phyloP scores from a whole-genome alignment of 2,797 vertebrate genomes.

The Spondyliosoma cantharus region DNA sequence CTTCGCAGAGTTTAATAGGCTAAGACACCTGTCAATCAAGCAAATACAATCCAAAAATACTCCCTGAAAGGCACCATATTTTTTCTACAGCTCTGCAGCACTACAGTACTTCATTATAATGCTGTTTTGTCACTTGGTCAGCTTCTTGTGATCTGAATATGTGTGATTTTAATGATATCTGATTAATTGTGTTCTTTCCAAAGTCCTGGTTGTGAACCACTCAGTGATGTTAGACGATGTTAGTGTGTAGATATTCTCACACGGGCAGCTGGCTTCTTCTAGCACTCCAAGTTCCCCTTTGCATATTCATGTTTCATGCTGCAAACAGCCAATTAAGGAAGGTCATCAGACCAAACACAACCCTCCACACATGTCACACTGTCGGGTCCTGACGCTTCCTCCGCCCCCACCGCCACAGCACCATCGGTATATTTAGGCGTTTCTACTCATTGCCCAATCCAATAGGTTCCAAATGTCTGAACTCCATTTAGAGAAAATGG shows the following conservation, averaged over 20 bases:
- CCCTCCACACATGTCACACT: constrained; percentile 11
- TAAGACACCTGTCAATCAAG: constrained; percentile 8
- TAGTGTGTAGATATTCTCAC: constrained; percentile 6
- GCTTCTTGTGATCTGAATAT: no score
- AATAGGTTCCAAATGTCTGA: constrained; percentile 80
- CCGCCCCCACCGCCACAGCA: neutral
- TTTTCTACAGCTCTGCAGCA: neutral
- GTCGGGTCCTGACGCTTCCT: constrained; percentile 41
- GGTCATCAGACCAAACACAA: constrained; percentile 24
- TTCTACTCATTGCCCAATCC: constrained; percentile 69
- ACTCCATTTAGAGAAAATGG: constrained; percentile 78
- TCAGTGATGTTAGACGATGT: neutral
- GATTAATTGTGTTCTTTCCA: no score
- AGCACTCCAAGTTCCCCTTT: constrained; percentile 3
- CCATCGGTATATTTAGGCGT: constrained; percentile 66
- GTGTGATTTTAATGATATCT: no score
- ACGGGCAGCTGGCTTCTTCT: neutral
- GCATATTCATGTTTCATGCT: constrained; percentile 23
- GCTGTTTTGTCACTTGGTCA: neutral
- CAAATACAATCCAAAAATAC: neutral
- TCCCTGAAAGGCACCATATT: neutral
- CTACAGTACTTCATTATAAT: neutral
- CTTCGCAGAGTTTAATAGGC: neutral
- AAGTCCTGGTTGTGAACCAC: neutral
- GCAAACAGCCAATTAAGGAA: constrained; percentile 53